These are phyloP conservation scores for Psettodes erumei DNA, from an alignment of 2,113 vertebrate genomes.

Conservation along the genomic window DNA sequence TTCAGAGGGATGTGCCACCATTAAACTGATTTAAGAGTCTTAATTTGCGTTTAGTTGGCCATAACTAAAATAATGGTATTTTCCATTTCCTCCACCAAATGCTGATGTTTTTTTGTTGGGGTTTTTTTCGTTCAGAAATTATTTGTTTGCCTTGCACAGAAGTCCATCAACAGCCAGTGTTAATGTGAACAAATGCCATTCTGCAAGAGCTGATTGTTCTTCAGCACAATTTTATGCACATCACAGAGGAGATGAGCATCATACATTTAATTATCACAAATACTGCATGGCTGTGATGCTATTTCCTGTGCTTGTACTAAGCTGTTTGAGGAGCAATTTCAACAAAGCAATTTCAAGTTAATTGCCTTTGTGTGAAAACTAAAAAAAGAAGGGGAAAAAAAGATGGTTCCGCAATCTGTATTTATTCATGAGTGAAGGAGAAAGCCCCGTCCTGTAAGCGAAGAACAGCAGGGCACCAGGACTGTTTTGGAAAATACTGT, in stretches of 20 bases:
- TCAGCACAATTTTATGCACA: slow-evolving; percentile 32
- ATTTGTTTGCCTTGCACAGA: not conserved
- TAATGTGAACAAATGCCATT: slow-evolving; percentile 35
- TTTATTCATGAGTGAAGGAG: slow-evolving; percentile 67
- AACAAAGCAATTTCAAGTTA: slow-evolving; percentile 76
- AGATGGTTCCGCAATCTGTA: slow-evolving; percentile 45
- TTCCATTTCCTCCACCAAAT: slow-evolving; percentile 9
- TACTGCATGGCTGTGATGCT: slow-evolving; percentile 50
- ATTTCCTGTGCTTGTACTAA: slow-evolving; percentile 57
- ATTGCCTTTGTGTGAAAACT: slow-evolving; percentile 65
- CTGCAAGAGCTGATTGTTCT: slow-evolving; percentile 23
- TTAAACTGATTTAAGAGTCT: slow-evolving; percentile 54
- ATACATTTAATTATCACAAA: slow-evolving; percentile 60
- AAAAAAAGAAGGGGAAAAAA: slow-evolving; percentile 12
- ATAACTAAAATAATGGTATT: slow-evolving; percentile 32
- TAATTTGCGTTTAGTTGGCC: slow-evolving; percentile 16
- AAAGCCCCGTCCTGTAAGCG: slow-evolving; percentile 40
- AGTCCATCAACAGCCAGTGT: slow-evolving; percentile 16
- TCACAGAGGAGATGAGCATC: slow-evolving; percentile 49
- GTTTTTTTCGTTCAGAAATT: not conserved
- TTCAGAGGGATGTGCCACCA: not conserved
- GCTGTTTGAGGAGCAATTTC: slow-evolving; percentile 67
- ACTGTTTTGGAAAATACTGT: slow-evolving; percentile 27
- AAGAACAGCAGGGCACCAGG: slow-evolving; percentile 34
- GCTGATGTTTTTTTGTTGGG: not conserved